Evolutionary conservation across 2,888 invertebrate species (phyloP).

Genomic region (Polymixis flavicincta): DNA sequence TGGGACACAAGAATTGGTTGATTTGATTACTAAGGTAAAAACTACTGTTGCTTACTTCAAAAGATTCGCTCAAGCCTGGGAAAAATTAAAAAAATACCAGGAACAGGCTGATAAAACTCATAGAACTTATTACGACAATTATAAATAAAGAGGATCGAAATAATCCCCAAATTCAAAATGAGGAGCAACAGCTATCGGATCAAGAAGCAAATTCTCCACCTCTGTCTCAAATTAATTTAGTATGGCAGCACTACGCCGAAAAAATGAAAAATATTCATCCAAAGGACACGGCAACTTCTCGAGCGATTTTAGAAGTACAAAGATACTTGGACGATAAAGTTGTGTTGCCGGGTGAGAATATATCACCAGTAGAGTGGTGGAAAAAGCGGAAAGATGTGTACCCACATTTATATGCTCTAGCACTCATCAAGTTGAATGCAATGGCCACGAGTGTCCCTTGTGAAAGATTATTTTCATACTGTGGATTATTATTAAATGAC

Average conservation of each 20-base stretch:
- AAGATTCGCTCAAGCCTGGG: conserved; percentile 9
- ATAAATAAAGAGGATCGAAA: conserved; percentile 12
- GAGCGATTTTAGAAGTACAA: conserved; percentile 6
- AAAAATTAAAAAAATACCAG: conserved; percentile 8
- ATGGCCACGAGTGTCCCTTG: conserved; percentile 14
- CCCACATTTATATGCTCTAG: conserved; percentile 3
- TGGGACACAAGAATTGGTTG: not conserved
- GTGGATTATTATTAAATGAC: not conserved
- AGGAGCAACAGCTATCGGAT: conserved; percentile 6
- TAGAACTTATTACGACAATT: not conserved
- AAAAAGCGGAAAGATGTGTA: conserved; percentile 1
- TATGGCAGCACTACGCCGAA: not conserved
- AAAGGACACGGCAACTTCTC: conserved; percentile 3
- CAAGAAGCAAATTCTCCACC: too few relatives aligned
- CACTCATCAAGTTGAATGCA: conserved; percentile 9
- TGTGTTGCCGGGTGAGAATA: conserved; percentile 8
- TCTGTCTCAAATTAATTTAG: too few relatives aligned
- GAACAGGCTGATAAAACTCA: conserved; percentile 4
- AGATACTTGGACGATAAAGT: conserved; percentile 7
- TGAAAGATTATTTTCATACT: conserved; percentile 8
- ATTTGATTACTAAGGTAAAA: conserved; percentile 2
- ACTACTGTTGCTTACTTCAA: not conserved
- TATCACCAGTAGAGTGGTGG: conserved; percentile 11
- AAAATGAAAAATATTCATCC: conserved; percentile 6
- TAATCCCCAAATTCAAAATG: not conserved